Evolutionary conservation across 2,888 invertebrate genomes (phyloP).

Genomic region (Calliphora vomitoria): DNA sequence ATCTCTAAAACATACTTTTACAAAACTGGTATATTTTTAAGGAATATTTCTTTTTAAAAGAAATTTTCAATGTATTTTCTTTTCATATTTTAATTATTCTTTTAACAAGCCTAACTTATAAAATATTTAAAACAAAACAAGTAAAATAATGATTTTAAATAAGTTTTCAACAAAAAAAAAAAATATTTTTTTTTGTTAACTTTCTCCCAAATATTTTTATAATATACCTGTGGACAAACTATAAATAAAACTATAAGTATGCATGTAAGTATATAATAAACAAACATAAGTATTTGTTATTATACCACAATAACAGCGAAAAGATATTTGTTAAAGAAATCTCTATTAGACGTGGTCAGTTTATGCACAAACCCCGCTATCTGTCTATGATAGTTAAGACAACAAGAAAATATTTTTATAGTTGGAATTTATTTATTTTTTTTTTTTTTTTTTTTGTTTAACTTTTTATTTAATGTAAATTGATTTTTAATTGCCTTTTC

Average conservation of each 20-base stretch:
- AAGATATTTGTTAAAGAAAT: conserved; percentile 3
- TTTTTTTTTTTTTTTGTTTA: conserved; percentile 2
- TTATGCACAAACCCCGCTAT: neutral
- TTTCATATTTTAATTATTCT: neutral
- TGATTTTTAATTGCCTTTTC: conserved; percentile 57
- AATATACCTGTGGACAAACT: neutral
- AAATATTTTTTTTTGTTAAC: neutral
- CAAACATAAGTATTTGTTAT: conserved; percentile 10
- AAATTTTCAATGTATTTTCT: too few species aligned
- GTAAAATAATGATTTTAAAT: neutral
- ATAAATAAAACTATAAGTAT: neutral
- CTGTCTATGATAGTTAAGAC: neutral
- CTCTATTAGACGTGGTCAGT: conserved; percentile 18
- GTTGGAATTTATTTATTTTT: neutral
- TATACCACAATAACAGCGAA: neutral
- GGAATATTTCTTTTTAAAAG: too few species aligned
- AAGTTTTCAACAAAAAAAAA: neutral
- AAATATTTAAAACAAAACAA: neutral
- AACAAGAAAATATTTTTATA: conserved; percentile 17
- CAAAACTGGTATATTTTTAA: too few species aligned
- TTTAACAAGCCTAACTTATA: neutral
- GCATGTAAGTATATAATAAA: neutral
- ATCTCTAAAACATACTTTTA: too few species aligned
- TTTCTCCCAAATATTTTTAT: conserved; percentile 16
- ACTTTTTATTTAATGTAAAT: conserved; percentile 27